Percentiles rank a stretch among this genome's conserved stretches.
Conservation (phyloP, 2,797 vertebrate genomes). For the Zalophus californianus region DNA sequence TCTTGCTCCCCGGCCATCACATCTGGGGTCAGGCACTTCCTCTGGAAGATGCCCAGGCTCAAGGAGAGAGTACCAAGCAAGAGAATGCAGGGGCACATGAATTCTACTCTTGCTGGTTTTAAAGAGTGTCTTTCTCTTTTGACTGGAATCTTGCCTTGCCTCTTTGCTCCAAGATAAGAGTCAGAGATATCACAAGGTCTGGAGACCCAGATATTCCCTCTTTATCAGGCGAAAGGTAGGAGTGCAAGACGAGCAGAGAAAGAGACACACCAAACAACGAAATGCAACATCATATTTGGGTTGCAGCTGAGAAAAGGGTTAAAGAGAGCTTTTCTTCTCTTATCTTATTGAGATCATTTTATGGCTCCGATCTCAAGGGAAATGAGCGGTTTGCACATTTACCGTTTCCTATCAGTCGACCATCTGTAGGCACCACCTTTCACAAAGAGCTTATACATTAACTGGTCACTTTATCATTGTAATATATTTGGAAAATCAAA, state of each 20-base stretch:
- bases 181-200: background rate
- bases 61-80: background rate
- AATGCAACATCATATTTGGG: background rate
- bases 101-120: background rate
- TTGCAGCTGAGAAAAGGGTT: conserved; percentile 40
- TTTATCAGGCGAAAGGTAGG: background rate
- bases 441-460: conserved; percentile 87
- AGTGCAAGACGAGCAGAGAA: background rate
- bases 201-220: background rate
- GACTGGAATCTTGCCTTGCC: background rate
- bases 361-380: conserved; percentile 81
- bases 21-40: background rate
- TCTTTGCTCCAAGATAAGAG: background rate
- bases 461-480: conserved; percentile 88
- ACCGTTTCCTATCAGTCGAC: conserved; percentile 86
- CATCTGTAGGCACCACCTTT: conserved; percentile 88
- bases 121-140: background rate
- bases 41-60: background rate
- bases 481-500: conserved; percentile 87
- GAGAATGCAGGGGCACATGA: background rate
- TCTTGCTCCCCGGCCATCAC: background rate
- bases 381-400: conserved; percentile 85
- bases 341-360: conserved; percentile 85
- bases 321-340: conserved; percentile 77
- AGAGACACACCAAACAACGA: background rate